These are phyloP conservation scores for Proteles cristata DNA, from an alignment of 2,113 vertebrate species.

Conservation along the genomic window DNA sequence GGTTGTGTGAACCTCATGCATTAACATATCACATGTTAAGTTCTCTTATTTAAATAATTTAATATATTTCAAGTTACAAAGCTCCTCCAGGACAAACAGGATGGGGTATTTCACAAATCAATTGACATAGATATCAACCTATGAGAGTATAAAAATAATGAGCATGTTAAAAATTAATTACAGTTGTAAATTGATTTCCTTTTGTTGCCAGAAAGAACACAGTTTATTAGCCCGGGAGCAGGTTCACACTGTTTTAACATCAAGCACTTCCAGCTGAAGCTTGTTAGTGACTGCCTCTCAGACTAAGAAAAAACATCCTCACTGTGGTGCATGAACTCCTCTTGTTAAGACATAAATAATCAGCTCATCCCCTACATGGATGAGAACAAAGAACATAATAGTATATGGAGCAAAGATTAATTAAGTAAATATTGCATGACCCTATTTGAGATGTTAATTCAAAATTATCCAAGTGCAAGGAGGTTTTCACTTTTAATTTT, in stretches of 20 bases:
- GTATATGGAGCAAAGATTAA: slow-evolving; percentile 85
- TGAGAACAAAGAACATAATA: slow-evolving; percentile 86
- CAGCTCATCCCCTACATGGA: slow-evolving; percentile 81
- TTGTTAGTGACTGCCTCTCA: slow-evolving; percentile 86
- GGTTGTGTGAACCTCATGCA: slow-evolving; percentile 1
- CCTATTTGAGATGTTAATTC: slow-evolving; percentile 73
- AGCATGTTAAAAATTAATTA: slow-evolving; percentile 81
- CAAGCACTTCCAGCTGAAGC: slow-evolving; percentile 87
- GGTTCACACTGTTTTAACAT: slow-evolving; percentile 85
- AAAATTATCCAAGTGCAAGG: slow-evolving; percentile 63
- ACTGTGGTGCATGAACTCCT: slow-evolving; percentile 83
- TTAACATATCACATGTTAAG: neutral
- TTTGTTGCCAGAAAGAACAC: slow-evolving; percentile 82
- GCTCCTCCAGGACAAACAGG: slow-evolving; percentile 30
- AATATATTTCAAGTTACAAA: slow-evolving; percentile 41
- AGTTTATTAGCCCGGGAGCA: slow-evolving; percentile 82
- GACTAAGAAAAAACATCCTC: slow-evolving; percentile 80
- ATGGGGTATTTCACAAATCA: slow-evolving; percentile 54
- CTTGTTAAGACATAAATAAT: slow-evolving; percentile 88
- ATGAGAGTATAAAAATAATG: slow-evolving; percentile 73
- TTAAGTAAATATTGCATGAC: slow-evolving; percentile 81
- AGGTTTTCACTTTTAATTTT: slow-evolving; percentile 60
- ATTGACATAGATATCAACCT: slow-evolving; percentile 36
- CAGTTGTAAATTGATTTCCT: slow-evolving; percentile 83
- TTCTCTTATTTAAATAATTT: slow-evolving; percentile 64